Evolutionary conservation across 1,140 invertebrate species (phyloP).

Genomic region (Argopecten irradians): DNA sequence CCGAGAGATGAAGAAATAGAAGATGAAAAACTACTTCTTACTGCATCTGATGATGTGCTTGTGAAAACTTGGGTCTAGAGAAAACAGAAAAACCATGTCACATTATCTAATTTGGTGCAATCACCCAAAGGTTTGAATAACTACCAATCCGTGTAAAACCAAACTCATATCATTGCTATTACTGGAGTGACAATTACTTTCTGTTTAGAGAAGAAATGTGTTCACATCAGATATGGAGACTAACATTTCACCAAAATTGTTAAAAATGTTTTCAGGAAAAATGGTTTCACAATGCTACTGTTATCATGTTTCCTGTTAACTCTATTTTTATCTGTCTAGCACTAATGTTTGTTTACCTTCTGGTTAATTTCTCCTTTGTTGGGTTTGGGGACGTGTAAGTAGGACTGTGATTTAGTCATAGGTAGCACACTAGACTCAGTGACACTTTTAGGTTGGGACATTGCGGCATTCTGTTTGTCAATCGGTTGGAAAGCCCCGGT

Average conservation of each 20-base stretch:
- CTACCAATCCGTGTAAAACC: too few relatives aligned
- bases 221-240: too few relatives aligned
- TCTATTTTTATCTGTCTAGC: too few relatives aligned
- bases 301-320: too few relatives aligned
- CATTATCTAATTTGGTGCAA: not conserved
- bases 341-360: too few relatives aligned
- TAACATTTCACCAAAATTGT: too few relatives aligned
- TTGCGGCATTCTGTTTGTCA: not conserved
- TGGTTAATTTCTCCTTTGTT: not conserved
- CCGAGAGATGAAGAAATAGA: constrained; percentile 51
- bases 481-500: constrained; percentile 37
- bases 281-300: too few relatives aligned
- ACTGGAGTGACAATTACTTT: too few relatives aligned
- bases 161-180: too few relatives aligned
- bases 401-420: not conserved
- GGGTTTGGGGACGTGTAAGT: not conserved
- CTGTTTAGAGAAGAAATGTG: too few relatives aligned
- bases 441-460: not conserved
- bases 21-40: constrained; percentile 9
- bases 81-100: not conserved
- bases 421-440: not conserved
- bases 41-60: not conserved
- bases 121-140: too few relatives aligned
- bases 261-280: too few relatives aligned
- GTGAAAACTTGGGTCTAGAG: not conserved